These are phyloP conservation scores for Spialia ferax DNA, from an alignment of 2,888 invertebrate genomes.

Conservation along the genomic window DNA sequence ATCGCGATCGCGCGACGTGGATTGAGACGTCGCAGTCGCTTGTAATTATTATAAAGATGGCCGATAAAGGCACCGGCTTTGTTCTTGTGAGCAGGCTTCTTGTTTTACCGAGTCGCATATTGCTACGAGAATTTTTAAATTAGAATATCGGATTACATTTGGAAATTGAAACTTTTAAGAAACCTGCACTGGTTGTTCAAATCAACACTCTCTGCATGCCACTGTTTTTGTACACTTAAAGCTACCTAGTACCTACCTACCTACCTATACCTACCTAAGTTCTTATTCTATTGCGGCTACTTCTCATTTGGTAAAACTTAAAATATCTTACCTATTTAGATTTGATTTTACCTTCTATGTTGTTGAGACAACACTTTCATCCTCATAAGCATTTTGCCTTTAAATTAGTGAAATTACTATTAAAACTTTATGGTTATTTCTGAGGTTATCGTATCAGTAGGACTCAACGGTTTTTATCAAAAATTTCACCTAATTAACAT, in stretches of 20 bases:
- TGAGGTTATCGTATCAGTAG: not conserved
- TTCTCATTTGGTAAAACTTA: too few species aligned
- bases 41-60: slow-evolving; percentile 84
- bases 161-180: not conserved
- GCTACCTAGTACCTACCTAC: too few species aligned
- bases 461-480: not conserved
- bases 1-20: slow-evolving; percentile 54
- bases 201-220: not conserved
- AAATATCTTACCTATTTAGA: too few species aligned
- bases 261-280: too few species aligned
- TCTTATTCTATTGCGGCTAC: too few species aligned
- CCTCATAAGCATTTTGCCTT: too few species aligned
- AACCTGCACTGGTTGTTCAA: not conserved
- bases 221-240: too few species aligned
- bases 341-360: too few species aligned
- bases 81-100: slow-evolving; percentile 57
- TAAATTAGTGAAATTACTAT: too few species aligned
- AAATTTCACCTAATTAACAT: not conserved
- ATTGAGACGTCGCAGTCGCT: slow-evolving; percentile 79
- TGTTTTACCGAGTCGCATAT: slow-evolving; percentile 38
- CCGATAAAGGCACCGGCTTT: slow-evolving; percentile 71
- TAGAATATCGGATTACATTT: slow-evolving; percentile 15
- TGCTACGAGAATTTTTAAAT: slow-evolving; percentile 46
- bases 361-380: too few species aligned
- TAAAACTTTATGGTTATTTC: too few species aligned